Conservation (phyloP, 2,113 vertebrate genomes). For the Hypanus sabinus region DNA sequence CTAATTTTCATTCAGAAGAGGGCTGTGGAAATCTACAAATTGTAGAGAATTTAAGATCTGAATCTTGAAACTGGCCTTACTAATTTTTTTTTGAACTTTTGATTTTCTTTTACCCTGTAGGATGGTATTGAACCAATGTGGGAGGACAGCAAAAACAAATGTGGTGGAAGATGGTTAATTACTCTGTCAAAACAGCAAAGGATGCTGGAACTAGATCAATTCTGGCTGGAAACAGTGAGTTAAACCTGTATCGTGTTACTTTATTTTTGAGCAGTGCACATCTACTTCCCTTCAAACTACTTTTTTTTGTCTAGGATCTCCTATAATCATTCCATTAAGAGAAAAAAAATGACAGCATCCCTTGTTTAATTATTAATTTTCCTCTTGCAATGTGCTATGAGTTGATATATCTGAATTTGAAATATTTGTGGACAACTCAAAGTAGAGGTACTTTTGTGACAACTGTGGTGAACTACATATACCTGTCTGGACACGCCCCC, state of each 20-base stretch:
- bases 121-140: constrained; percentile 81
- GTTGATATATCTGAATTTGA: neutral
- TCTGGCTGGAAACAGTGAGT: constrained; percentile 78
- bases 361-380: neutral
- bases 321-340: too few relatives aligned
- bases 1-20: neutral
- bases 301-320: too few relatives aligned
- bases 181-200: constrained; percentile 72
- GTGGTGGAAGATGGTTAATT: constrained; percentile 76
- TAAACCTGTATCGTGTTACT: rapidly evolving
- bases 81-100: neutral
- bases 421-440: neutral
- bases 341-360: neutral
- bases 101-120: constrained; percentile 46
- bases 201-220: constrained; percentile 64
- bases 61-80: neutral
- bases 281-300: neutral
- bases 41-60: neutral
- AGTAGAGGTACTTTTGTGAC: neutral
- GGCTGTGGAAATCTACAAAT: neutral
- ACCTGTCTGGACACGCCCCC: too few relatives aligned
- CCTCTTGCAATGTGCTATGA: neutral
- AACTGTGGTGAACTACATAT: too few relatives aligned
- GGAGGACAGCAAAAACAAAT: constrained; percentile 73
- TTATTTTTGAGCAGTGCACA: neutral